These are phyloP conservation scores for Zaprionus kolodkinae DNA, from an alignment of 1,140 invertebrate genomes.

Conservation along the genomic window DNA sequence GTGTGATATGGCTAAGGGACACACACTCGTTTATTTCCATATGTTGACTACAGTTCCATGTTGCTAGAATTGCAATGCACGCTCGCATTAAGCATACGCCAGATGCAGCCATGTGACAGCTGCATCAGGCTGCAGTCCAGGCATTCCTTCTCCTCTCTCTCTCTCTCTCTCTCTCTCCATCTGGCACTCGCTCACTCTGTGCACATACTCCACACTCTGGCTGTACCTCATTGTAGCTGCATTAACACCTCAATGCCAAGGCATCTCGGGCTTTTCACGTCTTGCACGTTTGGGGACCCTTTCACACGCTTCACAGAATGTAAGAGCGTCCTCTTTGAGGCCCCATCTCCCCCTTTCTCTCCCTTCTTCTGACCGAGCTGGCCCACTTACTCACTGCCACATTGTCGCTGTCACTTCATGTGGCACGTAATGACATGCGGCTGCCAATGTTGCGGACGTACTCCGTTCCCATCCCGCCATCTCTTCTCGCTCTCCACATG, in stretches of 20 bases:
- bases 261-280: conserved; percentile 32
- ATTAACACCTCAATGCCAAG: conserved; percentile 64
- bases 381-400: conserved; percentile 1
- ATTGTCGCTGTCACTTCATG: conserved; percentile 36
- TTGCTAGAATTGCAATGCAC: conserved; percentile 57
- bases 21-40: conserved; percentile 30
- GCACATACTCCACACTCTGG: not conserved
- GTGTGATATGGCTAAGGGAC: conserved; percentile 37
- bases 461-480: conserved; percentile 4
- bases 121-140: conserved; percentile 22
- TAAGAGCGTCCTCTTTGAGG: not conserved
- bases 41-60: conserved; percentile 4
- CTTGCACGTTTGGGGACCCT: conserved; percentile 52
- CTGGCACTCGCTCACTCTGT: not conserved
- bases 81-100: conserved; percentile 48
- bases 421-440: conserved; percentile 77
- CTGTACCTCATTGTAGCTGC: conserved; percentile 31
- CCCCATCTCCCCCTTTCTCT: not conserved
- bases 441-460: conserved; percentile 70
- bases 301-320: conserved; percentile 60
- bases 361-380: not conserved
- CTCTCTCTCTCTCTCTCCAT: not conserved
- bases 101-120: conserved; percentile 53
- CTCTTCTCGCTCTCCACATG: conserved; percentile 23
- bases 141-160: not conserved